phyloP scores from a whole-genome alignment of 2,797 vertebrate species.

The Sphenopsis melanotis region DNA sequence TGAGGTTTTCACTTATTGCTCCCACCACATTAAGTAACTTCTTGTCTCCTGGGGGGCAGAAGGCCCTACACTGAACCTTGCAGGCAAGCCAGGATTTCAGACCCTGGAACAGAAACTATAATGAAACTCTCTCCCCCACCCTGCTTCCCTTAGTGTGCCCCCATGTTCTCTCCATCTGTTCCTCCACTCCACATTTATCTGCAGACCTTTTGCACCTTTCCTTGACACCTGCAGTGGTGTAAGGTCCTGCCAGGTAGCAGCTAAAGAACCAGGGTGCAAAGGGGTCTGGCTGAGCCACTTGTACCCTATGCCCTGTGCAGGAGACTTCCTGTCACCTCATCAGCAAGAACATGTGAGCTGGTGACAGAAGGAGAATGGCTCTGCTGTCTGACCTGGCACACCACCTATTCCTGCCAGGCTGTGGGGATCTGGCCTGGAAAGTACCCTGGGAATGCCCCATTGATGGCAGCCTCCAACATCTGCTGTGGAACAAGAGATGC shows the following conservation, averaged over 20 bases:
- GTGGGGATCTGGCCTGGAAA: not conserved
- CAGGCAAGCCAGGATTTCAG: not conserved
- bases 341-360: fast-evolving
- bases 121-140: fast-evolving
- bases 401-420: too few relatives aligned
- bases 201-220: not conserved
- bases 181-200: not conserved
- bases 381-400: not conserved
- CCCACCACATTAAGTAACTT: not conserved
- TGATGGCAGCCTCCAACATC: not conserved
- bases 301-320: fast-evolving
- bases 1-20: not conserved
- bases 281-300: not conserved
- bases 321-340: too few relatives aligned
- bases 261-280: not conserved
- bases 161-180: not conserved
- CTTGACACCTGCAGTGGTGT: not conserved
- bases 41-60: not conserved
- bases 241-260: not conserved
- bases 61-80: not conserved
- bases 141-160: fast-evolving
- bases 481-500: not conserved
- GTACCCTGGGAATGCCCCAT: fast-evolving
- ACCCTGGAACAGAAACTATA: not conserved
- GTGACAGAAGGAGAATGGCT: not conserved